Percentiles rank a stretch among this genome's conserved stretches.
Conservation (phyloP, 2,113 vertebrate species). For the Hippopotamus amphibius region DNA sequence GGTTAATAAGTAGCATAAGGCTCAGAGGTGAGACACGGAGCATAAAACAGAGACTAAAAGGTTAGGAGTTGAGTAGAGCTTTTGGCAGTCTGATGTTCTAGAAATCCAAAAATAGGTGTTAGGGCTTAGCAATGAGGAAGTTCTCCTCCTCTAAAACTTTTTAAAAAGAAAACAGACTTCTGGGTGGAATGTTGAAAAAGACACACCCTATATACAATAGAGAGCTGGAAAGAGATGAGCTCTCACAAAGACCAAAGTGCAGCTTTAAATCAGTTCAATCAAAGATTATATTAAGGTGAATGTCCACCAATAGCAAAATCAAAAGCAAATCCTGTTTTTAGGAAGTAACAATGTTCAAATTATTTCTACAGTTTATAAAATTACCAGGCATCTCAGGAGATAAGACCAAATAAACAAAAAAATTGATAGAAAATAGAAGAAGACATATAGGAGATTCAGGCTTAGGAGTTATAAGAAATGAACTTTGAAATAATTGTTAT, state of each 20-base stretch:
- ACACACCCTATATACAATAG: not conserved
- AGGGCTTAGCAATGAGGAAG: not conserved
- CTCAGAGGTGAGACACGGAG: not conserved
- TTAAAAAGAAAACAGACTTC: not conserved
- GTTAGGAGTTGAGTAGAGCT: not conserved
- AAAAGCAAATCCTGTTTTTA: not conserved
- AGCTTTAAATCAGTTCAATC: not conserved
- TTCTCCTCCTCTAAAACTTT: not conserved
- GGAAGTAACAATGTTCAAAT: not conserved
- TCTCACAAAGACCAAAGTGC: not conserved
- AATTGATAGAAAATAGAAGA: not conserved
- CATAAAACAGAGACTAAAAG: not conserved
- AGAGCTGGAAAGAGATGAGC: not conserved
- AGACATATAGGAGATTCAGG: not conserved
- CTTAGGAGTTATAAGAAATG: not conserved
- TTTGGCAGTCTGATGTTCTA: not conserved
- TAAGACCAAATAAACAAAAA: not conserved
- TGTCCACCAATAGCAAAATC: too few relatives aligned
- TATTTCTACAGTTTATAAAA: not conserved
- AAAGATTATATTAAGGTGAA: not conserved
- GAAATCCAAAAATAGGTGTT: not conserved
- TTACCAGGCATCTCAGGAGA: not conserved
- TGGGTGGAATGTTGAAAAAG: not conserved
- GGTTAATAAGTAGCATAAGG: not conserved
- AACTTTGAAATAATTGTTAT: not conserved